phyloP scores from a whole-genome alignment of 2,888 invertebrate genomes.

The Parnassius smintheus region DNA sequence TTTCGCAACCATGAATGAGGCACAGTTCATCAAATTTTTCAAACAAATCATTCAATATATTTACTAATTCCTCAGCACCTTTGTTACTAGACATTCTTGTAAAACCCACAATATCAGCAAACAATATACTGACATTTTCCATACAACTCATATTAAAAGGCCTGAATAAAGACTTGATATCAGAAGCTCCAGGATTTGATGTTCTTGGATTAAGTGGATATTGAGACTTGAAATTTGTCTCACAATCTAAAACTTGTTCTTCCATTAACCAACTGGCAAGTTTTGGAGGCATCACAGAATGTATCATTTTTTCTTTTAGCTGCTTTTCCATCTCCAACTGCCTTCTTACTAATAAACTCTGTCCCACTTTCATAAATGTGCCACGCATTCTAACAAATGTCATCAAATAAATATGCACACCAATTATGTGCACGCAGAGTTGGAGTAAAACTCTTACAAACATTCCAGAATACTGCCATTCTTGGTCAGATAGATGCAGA shows the following conservation, averaged over 20 bases:
- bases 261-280: conserved; percentile 93
- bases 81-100: conserved; percentile 98
- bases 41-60: conserved; percentile 96
- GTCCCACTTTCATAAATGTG: conserved; percentile 98
- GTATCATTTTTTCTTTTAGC: conserved; percentile 97
- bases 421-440: conserved; percentile 94
- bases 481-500: conserved; percentile 72
- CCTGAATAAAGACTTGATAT: conserved; percentile 92
- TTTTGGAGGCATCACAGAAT: conserved; percentile 97
- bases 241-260: conserved; percentile 84
- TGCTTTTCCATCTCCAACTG: conserved; percentile 96
- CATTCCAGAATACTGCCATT: conserved; percentile 81
- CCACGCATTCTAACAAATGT: conserved; percentile 95
- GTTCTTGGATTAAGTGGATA: conserved; percentile 68
- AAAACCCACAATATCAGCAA: conserved; percentile 99
- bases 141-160: conserved; percentile 98
- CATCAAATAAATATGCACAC: conserved; percentile 96
- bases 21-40: conserved; percentile 97
- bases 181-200: conserved; percentile 81
- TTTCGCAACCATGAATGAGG: conserved; percentile 94
- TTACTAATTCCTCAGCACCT: conserved; percentile 96
- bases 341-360: conserved; percentile 92
- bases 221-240: conserved; percentile 77
- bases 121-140: conserved; percentile 97
- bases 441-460: conserved; percentile 90